Conservation (phyloP, 1,140 invertebrate species). For the Pollicipes pollicipes region DNA sequence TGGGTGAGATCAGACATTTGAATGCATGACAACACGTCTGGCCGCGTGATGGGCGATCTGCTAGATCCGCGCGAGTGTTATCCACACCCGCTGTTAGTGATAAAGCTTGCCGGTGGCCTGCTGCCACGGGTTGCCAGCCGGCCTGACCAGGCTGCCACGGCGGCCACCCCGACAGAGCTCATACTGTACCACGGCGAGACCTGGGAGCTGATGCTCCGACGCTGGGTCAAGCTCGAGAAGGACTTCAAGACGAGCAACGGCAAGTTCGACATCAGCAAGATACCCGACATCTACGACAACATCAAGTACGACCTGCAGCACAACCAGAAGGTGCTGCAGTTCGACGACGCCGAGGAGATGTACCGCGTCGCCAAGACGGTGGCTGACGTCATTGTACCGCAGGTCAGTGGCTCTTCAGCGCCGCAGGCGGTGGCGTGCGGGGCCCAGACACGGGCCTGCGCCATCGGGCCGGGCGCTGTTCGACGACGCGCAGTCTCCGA, state of each 20-base stretch:
- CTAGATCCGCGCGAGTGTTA: too few relatives aligned
- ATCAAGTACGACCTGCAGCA: constrained; percentile 99
- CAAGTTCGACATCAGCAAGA: constrained; percentile 94
- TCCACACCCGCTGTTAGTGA: too few relatives aligned
- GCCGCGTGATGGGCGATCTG: too few relatives aligned
- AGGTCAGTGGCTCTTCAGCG: constrained; percentile 52
- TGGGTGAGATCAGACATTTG: too few relatives aligned
- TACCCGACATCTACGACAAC: constrained; percentile 98
- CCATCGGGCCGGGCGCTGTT: too few relatives aligned
- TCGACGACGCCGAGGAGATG: constrained; percentile 81
- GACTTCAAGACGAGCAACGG: constrained; percentile 86
- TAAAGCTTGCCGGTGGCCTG: too few relatives aligned
- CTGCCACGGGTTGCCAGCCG: too few relatives aligned
- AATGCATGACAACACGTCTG: too few relatives aligned
- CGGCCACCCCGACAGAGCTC: constrained; percentile 52
- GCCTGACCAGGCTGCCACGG: too few relatives aligned
- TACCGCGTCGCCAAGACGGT: constrained; percentile 89
- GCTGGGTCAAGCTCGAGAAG: constrained; percentile 98
- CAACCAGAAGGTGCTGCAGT: constrained; percentile 42
- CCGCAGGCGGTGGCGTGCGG: too few relatives aligned
- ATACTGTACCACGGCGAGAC: constrained; percentile 94
- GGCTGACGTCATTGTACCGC: constrained; percentile 95
- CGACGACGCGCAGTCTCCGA: too few relatives aligned
- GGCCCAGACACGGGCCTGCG: too few relatives aligned
- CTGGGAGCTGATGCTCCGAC: constrained; percentile 92